Conservation (phyloP, 53 echinoderm and acorn worm species). For the Antedon mediterranea region DNA sequence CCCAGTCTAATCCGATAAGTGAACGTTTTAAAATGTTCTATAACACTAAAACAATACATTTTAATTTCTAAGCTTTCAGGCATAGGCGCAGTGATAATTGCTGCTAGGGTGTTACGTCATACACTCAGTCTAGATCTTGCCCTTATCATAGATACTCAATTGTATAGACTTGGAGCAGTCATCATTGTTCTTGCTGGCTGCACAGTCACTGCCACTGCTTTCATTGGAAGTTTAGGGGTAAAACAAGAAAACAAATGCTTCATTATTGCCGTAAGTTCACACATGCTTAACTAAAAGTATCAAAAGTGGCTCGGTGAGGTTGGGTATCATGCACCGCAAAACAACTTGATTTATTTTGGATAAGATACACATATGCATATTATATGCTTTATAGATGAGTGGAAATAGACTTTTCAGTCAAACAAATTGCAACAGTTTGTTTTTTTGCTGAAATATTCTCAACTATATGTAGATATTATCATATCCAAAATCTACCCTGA, state of each 20-base stretch:
- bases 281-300: too few species aligned
- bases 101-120: background rate
- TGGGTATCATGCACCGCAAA: too few species aligned
- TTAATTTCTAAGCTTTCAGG: too few species aligned
- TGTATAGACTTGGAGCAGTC: background rate
- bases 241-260: background rate
- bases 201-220: background rate
- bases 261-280: background rate
- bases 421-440: too few species aligned
- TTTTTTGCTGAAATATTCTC: too few species aligned
- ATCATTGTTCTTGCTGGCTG: background rate
- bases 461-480: too few species aligned
- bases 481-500: too few species aligned
- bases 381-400: background rate
- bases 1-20: too few species aligned
- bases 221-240: background rate
- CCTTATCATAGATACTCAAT: background rate
- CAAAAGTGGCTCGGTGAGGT: too few species aligned
- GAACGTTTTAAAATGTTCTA: too few species aligned
- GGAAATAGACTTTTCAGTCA: too few species aligned
- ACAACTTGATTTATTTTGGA: background rate
- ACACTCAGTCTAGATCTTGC: background rate
- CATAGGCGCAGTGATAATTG: background rate
- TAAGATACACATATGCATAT: background rate
- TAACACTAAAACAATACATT: too few species aligned